Evolutionary conservation across 2,113 vertebrate genomes (phyloP).

Genomic region (Alectura lathami): DNA sequence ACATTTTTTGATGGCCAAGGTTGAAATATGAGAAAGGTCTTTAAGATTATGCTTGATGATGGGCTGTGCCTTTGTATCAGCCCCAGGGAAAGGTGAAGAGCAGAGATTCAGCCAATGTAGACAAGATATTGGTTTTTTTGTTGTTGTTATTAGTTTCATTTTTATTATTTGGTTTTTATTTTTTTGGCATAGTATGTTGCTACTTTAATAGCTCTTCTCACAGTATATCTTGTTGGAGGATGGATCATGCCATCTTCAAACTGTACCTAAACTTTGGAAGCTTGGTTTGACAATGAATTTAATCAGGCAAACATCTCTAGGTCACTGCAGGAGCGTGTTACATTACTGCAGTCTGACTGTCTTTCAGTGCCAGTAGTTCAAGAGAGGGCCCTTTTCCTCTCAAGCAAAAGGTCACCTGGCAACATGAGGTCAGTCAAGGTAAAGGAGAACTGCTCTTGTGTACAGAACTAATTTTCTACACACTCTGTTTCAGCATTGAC

Average conservation of each 20-base stretch:
- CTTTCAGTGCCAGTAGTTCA: background rate
- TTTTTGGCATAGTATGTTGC: background rate
- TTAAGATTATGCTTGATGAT: background rate
- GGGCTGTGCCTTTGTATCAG: background rate
- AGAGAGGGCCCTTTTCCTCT: background rate
- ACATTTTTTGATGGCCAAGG: constrained; percentile 9
- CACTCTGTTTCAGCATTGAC: background rate
- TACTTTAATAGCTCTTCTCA: background rate
- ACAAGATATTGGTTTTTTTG: background rate
- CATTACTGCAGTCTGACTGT: background rate
- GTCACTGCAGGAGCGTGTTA: background rate
- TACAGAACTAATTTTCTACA: background rate
- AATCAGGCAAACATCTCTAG: background rate
- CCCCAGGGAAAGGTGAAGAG: background rate
- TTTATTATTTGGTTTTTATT: too few species aligned
- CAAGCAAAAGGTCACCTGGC: background rate
- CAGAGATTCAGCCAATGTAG: background rate
- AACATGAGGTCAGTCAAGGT: background rate
- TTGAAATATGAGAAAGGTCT: constrained; percentile 12
- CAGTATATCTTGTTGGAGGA: background rate
- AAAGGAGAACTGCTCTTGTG: background rate
- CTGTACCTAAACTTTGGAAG: background rate
- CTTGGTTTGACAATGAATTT: background rate
- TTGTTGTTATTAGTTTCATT: too few species aligned
- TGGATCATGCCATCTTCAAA: background rate